These are phyloP conservation scores for Egretta garzetta DNA, from an alignment of 2,113 vertebrate genomes.

Conservation along the genomic window DNA sequence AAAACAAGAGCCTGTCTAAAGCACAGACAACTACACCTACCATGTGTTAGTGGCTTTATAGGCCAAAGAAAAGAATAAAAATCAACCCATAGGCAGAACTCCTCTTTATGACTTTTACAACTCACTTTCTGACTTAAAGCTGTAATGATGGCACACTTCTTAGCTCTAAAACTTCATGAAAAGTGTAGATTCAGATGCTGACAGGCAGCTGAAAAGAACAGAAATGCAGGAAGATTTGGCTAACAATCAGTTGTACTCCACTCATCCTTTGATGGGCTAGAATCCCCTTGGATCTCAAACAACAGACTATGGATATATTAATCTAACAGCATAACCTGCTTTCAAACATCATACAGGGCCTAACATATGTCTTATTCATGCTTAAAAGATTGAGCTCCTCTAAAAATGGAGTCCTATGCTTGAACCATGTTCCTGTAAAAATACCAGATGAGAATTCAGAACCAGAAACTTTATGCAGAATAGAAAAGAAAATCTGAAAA, in stretches of 20 bases:
- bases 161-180: neutral
- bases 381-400: neutral
- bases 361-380: neutral
- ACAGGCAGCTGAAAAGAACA: neutral
- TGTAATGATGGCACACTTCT: neutral
- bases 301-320: neutral
- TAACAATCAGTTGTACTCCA: neutral
- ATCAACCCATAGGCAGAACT: neutral
- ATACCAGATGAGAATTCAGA: neutral
- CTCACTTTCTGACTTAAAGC: neutral
- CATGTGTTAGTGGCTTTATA: neutral
- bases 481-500: neutral
- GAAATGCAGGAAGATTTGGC: neutral
- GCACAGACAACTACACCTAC: neutral
- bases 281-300: neutral
- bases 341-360: neutral
- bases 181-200: neutral
- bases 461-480: neutral
- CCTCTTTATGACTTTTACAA: neutral
- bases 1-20: neutral
- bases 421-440: neutral
- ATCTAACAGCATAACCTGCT: neutral
- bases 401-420: neutral
- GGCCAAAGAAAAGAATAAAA: neutral
- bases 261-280: neutral